Conservation (phyloP, 2,113 vertebrate genomes). For the Pungitius pungitius region DNA sequence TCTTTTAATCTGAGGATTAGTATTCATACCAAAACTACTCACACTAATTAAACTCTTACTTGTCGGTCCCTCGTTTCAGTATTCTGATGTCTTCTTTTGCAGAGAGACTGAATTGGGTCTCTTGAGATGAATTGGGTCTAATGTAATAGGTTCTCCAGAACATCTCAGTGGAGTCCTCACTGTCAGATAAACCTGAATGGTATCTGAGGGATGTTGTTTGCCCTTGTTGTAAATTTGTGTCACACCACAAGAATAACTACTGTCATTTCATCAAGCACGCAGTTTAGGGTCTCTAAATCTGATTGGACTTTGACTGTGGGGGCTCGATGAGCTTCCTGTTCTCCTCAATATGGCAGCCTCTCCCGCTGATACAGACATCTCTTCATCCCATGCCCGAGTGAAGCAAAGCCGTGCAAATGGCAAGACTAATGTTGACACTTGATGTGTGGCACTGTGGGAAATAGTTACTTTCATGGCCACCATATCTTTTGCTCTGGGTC, state of each 20-base stretch:
- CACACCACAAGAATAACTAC: neutral
- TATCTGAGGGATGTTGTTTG: constrained; percentile 2
- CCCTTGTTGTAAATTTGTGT: neutral
- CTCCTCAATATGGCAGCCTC: neutral
- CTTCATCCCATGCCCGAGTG: neutral
- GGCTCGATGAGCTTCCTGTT: constrained; percentile 10
- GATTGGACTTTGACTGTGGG: constrained; percentile 8
- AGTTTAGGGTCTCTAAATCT: constrained; percentile 2
- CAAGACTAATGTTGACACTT: constrained; percentile 20
- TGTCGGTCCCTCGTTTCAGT: neutral
- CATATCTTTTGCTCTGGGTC: neutral
- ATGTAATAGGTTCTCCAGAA: constrained; percentile 7
- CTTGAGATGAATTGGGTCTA: constrained; percentile 8
- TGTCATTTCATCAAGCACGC: constrained; percentile 16
- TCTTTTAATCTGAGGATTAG: neutral
- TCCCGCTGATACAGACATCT: neutral
- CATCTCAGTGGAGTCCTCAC: constrained; percentile 3
- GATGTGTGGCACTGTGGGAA: constrained; percentile 8
- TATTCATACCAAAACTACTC: neutral
- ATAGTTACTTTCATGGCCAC: constrained; percentile 8
- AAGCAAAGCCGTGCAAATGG: neutral
- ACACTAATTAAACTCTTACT: neutral
- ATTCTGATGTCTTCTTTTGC: neutral
- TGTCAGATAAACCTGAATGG: constrained; percentile 23
- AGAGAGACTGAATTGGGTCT: neutral